Evolutionary conservation across 1,140 invertebrate genomes (phyloP).

Genomic region (Drosophila pruinosa): DNA sequence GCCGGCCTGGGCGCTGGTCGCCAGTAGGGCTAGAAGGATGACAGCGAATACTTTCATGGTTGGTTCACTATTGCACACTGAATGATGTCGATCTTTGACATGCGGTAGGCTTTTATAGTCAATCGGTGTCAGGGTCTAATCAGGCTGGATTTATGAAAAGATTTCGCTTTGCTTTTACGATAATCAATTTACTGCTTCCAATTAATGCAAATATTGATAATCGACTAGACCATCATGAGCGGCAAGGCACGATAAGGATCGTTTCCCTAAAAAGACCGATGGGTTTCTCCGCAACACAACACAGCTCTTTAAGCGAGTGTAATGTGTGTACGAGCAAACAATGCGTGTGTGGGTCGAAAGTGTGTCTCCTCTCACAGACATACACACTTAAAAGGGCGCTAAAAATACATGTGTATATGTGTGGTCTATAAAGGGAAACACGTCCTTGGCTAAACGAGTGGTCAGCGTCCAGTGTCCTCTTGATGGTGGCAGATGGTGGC

Average conservation of each 20-base stretch:
- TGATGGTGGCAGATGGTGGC: neutral
- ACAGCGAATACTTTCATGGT: conserved; percentile 72
- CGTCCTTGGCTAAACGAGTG: conserved; percentile 26
- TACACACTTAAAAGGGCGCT: conserved; percentile 52
- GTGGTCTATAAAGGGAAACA: conserved; percentile 27
- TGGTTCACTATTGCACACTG: neutral
- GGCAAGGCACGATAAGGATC: conserved; percentile 25
- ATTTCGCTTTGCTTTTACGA: conserved; percentile 23
- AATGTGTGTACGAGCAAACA: conserved; percentile 44
- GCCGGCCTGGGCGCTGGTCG: conserved; percentile 47
- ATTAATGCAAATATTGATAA: conserved; percentile 3
- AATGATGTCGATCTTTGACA: neutral
- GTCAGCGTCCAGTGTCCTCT: neutral
- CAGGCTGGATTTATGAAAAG: conserved; percentile 58
- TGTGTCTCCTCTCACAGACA: neutral
- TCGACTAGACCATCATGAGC: conserved; percentile 14
- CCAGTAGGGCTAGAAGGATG: conserved; percentile 52
- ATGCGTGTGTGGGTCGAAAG: conserved; percentile 19
- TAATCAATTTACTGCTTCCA: conserved; percentile 18
- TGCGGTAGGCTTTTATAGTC: conserved; percentile 42
- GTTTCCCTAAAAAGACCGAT: neutral
- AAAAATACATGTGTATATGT: conserved; percentile 46
- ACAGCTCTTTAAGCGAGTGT: conserved; percentile 20
- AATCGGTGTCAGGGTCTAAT: neutral
- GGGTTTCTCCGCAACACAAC: neutral